Evolutionary conservation across 2,113 vertebrate genomes (phyloP).

Genomic region (Microtus richardsoni): DNA sequence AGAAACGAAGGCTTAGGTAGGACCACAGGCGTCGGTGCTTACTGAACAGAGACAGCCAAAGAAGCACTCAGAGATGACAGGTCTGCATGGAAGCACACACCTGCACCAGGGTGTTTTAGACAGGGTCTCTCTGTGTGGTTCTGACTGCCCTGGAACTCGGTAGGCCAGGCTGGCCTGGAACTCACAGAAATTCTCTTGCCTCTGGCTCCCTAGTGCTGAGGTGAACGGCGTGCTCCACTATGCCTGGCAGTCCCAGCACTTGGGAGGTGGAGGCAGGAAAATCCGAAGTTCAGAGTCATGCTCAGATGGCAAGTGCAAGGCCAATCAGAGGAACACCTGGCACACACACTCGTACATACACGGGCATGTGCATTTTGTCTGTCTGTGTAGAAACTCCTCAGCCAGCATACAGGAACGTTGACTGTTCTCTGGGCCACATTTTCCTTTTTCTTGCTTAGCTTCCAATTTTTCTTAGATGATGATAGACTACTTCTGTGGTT

Average conservation of each 20-base stretch:
- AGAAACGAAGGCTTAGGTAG: background rate
- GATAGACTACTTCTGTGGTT: background rate
- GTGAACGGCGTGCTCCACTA: background rate
- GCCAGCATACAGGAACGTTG: no score
- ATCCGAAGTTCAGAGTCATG: background rate
- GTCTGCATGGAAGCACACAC: background rate
- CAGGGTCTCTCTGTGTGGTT: background rate
- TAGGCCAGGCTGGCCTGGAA: background rate
- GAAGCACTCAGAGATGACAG: background rate
- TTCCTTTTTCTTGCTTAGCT: background rate
- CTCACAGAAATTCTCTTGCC: background rate
- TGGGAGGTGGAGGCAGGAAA: background rate
- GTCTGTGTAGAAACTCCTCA: background rate
- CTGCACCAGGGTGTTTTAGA: background rate
- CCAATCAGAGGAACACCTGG: background rate
- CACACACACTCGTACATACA: background rate
- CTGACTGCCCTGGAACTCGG: background rate
- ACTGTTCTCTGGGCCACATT: background rate
- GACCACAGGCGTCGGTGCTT: accelerated
- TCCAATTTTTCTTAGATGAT: background rate
- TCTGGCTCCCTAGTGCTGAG: background rate
- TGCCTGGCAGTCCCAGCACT: background rate
- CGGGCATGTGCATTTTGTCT: accelerated
- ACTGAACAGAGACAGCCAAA: background rate
- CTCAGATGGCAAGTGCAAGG: background rate